Evolutionary conservation across 2,113 vertebrate species (phyloP).

Genomic region (Nyctereutes procyonoides): DNA sequence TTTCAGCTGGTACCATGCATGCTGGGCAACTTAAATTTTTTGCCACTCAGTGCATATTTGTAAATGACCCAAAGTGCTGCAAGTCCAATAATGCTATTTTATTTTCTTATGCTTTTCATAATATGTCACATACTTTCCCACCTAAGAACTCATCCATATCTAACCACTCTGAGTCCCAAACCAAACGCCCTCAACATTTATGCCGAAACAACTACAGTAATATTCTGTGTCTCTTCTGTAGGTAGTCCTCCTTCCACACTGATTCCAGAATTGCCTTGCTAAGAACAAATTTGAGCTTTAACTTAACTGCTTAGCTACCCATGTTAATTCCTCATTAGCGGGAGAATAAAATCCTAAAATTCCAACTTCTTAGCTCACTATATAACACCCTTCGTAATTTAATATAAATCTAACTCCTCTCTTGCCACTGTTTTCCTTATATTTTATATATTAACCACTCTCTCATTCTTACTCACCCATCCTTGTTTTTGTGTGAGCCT

Average conservation of each 20-base stretch:
- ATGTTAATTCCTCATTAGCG: background rate
- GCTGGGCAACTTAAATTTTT: background rate
- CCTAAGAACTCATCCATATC: background rate
- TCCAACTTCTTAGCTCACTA: background rate
- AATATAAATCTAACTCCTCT: background rate
- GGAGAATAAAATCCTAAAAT: background rate
- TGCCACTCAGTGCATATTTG: background rate
- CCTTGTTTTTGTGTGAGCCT: background rate
- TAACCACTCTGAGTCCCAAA: background rate
- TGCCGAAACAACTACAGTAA: background rate
- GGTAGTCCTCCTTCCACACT: background rate
- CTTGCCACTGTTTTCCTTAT: background rate
- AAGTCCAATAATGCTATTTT: background rate
- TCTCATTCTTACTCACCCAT: background rate
- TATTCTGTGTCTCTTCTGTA: background rate
- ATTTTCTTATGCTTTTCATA: background rate
- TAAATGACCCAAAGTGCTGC: background rate
- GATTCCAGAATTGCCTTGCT: background rate
- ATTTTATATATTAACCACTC: background rate
- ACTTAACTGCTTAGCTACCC: background rate
- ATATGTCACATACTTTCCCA: no score
- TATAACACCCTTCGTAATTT: background rate
- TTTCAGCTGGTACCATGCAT: background rate
- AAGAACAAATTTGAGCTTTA: background rate
- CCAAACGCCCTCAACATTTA: background rate